phyloP scores from a whole-genome alignment of 2,113 vertebrate species.

The Muscicapa adusta region DNA sequence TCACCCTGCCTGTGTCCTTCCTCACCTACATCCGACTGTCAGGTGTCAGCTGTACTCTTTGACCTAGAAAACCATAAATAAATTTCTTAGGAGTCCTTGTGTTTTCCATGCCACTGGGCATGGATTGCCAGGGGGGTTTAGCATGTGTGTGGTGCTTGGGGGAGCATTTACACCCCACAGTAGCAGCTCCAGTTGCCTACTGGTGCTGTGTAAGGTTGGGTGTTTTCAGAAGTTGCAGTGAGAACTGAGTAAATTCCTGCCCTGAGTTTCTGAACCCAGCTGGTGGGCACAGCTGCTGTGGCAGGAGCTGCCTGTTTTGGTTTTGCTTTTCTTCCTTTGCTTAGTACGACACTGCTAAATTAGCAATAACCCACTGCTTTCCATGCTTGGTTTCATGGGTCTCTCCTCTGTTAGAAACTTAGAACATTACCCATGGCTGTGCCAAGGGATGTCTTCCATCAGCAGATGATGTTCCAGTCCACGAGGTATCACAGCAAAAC shows the following conservation, averaged over 20 bases:
- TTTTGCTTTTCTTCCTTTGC: background rate
- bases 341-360: background rate
- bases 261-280: background rate
- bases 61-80: background rate
- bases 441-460: background rate
- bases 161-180: accelerated
- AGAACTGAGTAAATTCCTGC: background rate
- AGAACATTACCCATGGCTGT: background rate
- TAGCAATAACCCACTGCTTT: background rate
- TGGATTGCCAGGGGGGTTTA: background rate
- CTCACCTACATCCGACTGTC: accelerated
- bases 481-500: accelerated
- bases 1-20: background rate
- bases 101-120: background rate
- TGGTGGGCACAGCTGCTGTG: background rate
- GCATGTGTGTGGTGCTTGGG: background rate
- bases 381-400: background rate
- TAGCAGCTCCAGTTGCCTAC: accelerated
- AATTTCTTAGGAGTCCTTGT: background rate
- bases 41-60: background rate
- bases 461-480: background rate
- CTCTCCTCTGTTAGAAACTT: background rate
- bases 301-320: background rate
- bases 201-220: background rate
- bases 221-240: background rate